Conservation (phyloP, 1,140 invertebrate genomes). For the Fragariocoptes setiger region DNA sequence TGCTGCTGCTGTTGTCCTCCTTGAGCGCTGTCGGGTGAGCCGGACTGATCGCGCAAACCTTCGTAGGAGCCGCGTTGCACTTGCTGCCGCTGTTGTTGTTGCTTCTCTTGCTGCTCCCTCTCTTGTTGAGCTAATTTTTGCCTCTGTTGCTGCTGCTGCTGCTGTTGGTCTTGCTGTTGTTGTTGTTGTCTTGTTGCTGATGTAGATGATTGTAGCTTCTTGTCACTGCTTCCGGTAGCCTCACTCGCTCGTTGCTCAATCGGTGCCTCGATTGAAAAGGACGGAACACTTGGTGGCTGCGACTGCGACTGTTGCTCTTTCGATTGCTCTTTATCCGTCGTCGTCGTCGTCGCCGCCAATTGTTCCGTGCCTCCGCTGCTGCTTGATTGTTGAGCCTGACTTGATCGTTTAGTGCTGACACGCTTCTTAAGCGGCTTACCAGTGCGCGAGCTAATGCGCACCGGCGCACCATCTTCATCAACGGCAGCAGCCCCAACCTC, state of each 20-base stretch:
- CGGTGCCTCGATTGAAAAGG: no score
- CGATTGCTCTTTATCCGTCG: conserved; percentile 9
- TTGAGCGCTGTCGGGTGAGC: not conserved
- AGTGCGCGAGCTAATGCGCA: not conserved
- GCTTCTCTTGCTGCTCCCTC: conserved; percentile 12
- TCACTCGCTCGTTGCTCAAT: no score
- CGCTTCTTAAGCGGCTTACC: conserved; percentile 3
- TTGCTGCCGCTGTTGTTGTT: not conserved
- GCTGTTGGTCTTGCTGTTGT: not conserved
- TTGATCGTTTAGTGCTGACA: conserved; percentile 16
- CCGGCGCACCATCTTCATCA: not conserved
- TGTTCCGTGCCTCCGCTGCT: conserved; percentile 9
- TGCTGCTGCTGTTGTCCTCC: not conserved
- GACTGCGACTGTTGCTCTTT: not conserved
- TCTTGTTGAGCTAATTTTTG: not conserved
- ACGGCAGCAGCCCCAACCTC: not conserved
- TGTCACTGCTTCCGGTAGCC: not conserved
- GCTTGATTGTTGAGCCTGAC: conserved; percentile 15
- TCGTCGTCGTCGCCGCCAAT: conserved; percentile 7
- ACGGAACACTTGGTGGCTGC: not conserved
- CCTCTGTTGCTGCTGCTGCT: not conserved
- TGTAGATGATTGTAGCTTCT: conserved; percentile 28
- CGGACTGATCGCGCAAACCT: not conserved
- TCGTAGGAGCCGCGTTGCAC: not conserved
- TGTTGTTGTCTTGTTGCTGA: conserved; percentile 28